Evolutionary conservation across 2,113 vertebrate species (phyloP), one percentile per base, ranked within the genome.

Genomic region (Redunca redunca): DNA sequence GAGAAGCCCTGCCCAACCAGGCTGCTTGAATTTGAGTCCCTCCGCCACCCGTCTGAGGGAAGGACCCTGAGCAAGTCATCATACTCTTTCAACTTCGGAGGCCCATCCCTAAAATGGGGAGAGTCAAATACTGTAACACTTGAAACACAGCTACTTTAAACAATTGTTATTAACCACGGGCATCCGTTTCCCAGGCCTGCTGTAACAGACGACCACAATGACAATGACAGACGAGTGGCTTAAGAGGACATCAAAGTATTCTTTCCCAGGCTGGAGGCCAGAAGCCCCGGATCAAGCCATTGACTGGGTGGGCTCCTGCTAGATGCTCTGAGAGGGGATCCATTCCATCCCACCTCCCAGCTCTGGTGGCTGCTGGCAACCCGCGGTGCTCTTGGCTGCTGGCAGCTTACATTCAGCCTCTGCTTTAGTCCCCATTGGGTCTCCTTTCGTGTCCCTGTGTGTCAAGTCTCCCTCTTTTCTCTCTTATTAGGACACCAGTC

Each of bases 361-460:
- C 13, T 71, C 58, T 55, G 28, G 26, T 9, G 50, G 60, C 50
- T 84, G 48, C 53, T 46, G 53, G 64, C 46, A 7, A 55, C 52
- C 62, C 0, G 0, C 5, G 6, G 15, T 7, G 4, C 40, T 26
- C 40, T 60, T 19, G 28, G 40, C 53, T 26, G 57, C 81, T 36
- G 91, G 30, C 81, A 26, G 50, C 50, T 85, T n/a, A 48, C 26
- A 23, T n/a, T 60, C 52, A 78, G 2, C 57, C 89, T n/a, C 40
- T n/a, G 28, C 26, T 40, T 43, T 40, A 43, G 40, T 48, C 36
- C 4, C 25, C 53, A 25, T 1, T 6, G 23, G 55, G 14, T 12
- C 57, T 58, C 36, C 90, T 64, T 83, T 60, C 12, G 4, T 2
- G 33, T 19, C n/a, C 67, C 19, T 83, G 6, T 55, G 60, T 46